These are phyloP conservation scores for Donacobius atricapilla DNA, from an alignment of 2,113 vertebrate species.

Conservation along the genomic window DNA sequence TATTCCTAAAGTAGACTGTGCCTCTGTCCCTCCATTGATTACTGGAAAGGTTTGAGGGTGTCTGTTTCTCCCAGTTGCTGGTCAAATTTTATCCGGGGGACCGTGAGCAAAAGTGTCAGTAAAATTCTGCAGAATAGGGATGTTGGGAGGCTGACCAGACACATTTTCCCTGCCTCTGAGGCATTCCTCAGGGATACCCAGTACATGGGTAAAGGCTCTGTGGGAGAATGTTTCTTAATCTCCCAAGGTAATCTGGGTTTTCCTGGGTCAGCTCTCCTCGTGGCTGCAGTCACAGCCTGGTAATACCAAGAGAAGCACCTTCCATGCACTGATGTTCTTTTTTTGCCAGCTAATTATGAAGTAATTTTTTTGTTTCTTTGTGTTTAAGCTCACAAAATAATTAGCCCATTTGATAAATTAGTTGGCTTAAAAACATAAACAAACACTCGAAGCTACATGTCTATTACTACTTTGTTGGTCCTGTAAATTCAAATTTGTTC, in stretches of 20 bases:
- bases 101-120: not conserved
- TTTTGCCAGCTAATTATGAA: not conserved
- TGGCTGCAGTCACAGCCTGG: not conserved
- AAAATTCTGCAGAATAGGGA: not conserved
- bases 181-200: not conserved
- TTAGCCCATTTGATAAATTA: not conserved
- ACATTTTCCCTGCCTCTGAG: not conserved
- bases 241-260: not conserved
- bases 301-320: not conserved
- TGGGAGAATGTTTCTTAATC: not conserved
- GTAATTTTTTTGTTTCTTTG: not conserved
- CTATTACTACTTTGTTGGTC: not conserved
- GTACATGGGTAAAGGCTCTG: fast-evolving
- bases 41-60: not conserved
- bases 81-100: not conserved
- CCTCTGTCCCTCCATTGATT: not conserved
- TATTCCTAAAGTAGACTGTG: not conserved
- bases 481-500: not conserved
- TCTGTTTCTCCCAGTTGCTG: not conserved
- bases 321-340: not conserved
- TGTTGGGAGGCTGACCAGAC: not conserved
- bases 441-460: not conserved
- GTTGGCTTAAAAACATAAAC: not conserved
- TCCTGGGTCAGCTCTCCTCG: not conserved
- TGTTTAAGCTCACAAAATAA: not conserved